Base-by-base conservation (phyloP, 2,888 invertebrate genomes). In the Acheta domesticus region DNA sequence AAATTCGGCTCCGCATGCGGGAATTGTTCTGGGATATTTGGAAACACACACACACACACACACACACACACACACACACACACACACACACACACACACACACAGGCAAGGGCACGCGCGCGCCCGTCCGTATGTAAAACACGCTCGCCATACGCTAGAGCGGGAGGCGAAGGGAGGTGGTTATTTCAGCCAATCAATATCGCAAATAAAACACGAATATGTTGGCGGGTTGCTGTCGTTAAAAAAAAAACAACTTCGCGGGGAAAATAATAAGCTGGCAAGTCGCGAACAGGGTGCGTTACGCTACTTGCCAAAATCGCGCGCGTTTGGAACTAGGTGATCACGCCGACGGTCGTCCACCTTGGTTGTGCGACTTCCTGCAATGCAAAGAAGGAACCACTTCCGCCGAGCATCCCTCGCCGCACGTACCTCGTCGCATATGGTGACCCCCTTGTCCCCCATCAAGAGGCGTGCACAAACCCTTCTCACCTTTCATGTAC, bases 391-490 rank as follows among this genome's bases (percentile, higher is more conserved):
- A 36, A 36, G 36, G 36, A 36, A 8, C 36, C 36, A 36, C 8
- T 1, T 0, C 36, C 36, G 1, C 36, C 8, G 36, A 0, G 0
- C 1, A 8, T 0, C 5, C 4, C 36, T 5, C 36, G 11, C 36
- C 36, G 36, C 36, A 36, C 5, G 36, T 36, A 36, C 36, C 8
- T 36, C 8, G 36, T 36, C 36, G 8, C 4, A 36, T 1, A 1
- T 36, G 36, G 36, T 36, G 36, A 36, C 36, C 8, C 8, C 36
- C 8, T 36, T 8, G 36, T 36, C 36, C 8, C 8, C 23, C 23
- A 23, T 4, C 23, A 4, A 23, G 4, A 2, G 1, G 23, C 23
- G 1, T 3, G 36, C 36, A 36, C 36, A 36, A 36, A 8, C 36
- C 36, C 5, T 36, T 36, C 5, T 36, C 36, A 36, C 3, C 36